Conservation (phyloP, 2,888 invertebrate genomes). For the Emmelina monodactyla region DNA sequence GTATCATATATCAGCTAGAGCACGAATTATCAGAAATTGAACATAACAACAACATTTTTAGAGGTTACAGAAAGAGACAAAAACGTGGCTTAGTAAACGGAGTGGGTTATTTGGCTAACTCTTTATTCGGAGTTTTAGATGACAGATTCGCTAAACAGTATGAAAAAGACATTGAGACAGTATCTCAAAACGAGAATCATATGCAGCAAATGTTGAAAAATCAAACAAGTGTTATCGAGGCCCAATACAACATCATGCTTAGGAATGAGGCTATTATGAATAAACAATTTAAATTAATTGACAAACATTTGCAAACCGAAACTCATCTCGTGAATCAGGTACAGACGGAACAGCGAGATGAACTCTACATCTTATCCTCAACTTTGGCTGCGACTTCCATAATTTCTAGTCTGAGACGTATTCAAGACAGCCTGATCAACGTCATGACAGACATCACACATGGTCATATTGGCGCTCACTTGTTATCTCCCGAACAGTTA, state of each 20-base stretch:
- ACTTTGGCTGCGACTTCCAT: constrained; percentile 2
- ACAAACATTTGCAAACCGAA: not conserved
- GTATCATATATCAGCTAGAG: not conserved
- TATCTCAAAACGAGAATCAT: constrained; percentile 1
- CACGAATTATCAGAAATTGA: constrained; percentile 1
- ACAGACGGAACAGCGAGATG: not conserved
- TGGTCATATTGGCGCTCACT: constrained; percentile 3
- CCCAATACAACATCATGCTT: constrained; percentile 1
- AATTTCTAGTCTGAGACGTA: constrained; percentile 2
- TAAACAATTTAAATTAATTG: not conserved
- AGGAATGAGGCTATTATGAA: constrained; percentile 2
- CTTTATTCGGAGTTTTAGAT: constrained; percentile 6
- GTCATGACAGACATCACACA: constrained; percentile 4
- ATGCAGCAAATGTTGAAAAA: not conserved
- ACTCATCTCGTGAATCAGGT: not conserved
- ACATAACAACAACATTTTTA: constrained; percentile 1
- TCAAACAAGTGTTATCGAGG: constrained; percentile 2
- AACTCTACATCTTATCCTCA: constrained; percentile 3
- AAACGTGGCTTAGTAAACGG: constrained; percentile 6
- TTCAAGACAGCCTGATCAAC: constrained; percentile 5
- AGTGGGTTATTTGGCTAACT: constrained; percentile 4
- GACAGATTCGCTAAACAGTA: constrained; percentile 5
- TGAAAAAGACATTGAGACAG: not conserved
- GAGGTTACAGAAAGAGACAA: not conserved
- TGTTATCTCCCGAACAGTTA: constrained; percentile 5